Evolutionary conservation across 2,113 vertebrate genomes (phyloP).

Genomic region (Scomber japonicus): DNA sequence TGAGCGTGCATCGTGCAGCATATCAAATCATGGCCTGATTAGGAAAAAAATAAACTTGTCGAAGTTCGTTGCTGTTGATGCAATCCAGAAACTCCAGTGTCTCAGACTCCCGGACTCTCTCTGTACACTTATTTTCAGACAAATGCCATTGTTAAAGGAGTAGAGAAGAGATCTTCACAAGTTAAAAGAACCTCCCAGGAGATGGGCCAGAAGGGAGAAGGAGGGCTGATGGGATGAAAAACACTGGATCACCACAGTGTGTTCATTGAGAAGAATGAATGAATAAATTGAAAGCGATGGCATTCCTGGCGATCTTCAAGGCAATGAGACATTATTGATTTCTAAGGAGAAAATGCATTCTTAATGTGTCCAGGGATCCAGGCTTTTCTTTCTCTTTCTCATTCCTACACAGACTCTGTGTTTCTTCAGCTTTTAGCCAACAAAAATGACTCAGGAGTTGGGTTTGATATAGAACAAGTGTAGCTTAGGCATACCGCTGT

Average conservation of each 20-base stretch:
- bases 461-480: slow-evolving; percentile 7
- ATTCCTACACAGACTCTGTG: background rate
- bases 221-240: slow-evolving; percentile 35
- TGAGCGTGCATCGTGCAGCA: slow-evolving; percentile 6
- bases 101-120: background rate
- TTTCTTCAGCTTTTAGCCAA: slow-evolving; percentile 20
- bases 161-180: slow-evolving; percentile 45
- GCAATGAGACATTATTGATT: slow-evolving; percentile 79
- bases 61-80: slow-evolving; percentile 31
- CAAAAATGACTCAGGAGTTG: slow-evolving; percentile 15
- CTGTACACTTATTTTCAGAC: slow-evolving; percentile 25
- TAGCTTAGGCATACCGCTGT: background rate
- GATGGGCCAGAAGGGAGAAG: slow-evolving; percentile 28
- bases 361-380: slow-evolving; percentile 65
- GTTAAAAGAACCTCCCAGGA: slow-evolving; percentile 52
- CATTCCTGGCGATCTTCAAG: slow-evolving; percentile 65
- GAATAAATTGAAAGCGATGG: slow-evolving; percentile 73
- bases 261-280: slow-evolving; percentile 67
- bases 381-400: slow-evolving; percentile 29
- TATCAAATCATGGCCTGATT: slow-evolving; percentile 40
- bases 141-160: slow-evolving; percentile 27
- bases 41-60: slow-evolving; percentile 40
- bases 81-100: slow-evolving; percentile 8
- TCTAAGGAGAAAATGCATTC: slow-evolving; percentile 68
- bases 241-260: slow-evolving; percentile 54